Percentiles rank a stretch among this genome's conserved stretches.
These are phyloP conservation scores for Odontesthes bonariensis DNA, from an alignment of 2,113 vertebrate genomes.

Conservation along the genomic window DNA sequence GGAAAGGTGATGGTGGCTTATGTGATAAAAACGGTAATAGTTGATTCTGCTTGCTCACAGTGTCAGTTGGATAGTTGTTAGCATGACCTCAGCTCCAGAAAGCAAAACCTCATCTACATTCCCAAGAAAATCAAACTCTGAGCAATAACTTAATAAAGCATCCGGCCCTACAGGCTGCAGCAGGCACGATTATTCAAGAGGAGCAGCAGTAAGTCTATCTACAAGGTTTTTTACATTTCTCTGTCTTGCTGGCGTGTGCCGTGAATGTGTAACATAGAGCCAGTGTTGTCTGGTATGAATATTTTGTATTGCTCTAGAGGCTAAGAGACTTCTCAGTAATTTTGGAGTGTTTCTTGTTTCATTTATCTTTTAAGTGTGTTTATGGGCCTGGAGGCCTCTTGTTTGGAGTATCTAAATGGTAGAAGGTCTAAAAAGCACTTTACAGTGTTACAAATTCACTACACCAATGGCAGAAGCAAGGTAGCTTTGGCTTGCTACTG, in stretches of 20 bases:
- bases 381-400: background rate
- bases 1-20: no score
- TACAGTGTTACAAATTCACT: background rate
- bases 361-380: background rate
- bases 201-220: background rate
- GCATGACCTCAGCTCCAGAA: background rate
- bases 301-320: background rate
- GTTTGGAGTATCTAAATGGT: background rate
- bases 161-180: background rate
- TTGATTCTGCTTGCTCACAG: background rate
- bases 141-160: background rate
- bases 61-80: background rate
- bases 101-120: background rate
- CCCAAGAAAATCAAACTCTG: slow-evolving; percentile 10
- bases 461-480: background rate
- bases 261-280: background rate
- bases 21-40: no score
- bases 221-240: background rate
- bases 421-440: background rate
- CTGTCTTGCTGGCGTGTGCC: slow-evolving; percentile 5
- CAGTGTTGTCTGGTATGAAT: background rate
- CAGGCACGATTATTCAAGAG: background rate
- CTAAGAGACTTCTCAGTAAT: background rate
- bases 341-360: background rate
- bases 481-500: background rate